Evolutionary conservation across 2,888 invertebrate genomes (phyloP), one percentile per base, ranked within the genome.

Genomic region (Bellardia pandia): DNA sequence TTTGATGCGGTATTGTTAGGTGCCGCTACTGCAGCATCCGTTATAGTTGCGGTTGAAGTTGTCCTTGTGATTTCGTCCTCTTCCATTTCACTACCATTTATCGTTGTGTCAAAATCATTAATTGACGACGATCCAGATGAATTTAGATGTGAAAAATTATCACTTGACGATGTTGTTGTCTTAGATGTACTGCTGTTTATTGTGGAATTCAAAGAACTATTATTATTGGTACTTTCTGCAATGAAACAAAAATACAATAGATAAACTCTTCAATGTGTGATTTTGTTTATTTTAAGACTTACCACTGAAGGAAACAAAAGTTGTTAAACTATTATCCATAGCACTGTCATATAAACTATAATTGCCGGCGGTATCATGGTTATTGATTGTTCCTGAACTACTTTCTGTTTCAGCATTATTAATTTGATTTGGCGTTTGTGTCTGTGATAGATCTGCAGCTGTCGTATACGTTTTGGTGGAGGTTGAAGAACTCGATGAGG

Each of bases 341-440:
- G 93, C 93, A 78, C 93, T 93, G 62, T 91, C 91, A 85, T 93
- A 93, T 9, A 92, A 86, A 51, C 91, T 93, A 75, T 87, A 90
- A 62, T 91, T 86, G 72, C 84, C 87, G 58, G 62, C 58, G 77
- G 87, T 85, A 56, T 87, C 87, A 56, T 84, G 80, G 40, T 81
- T 81, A 40, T 74, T 62, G 23, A 68, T 71, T 62, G 75, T 68
- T 86, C 13, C 89, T 86, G 14, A 77, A 85, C 72, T 69, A 51
- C 56, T 56, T 42, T 40, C 45, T 37, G 30, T 53, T 6, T 78
- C 83, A 14, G 51, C 14, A 40, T 76, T 71, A 13, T 62, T 42
- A 4, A 42, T 33, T 56, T 69, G 48, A 16, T 37, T 72, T 48
- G 23, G 23, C 53, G 62, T 53, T 45, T 37, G 33, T 13, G 58